Percentiles rank a stretch among this genome's conserved stretches.
Conservation (phyloP, 2,888 invertebrate species). For the Cheilosia impressa region DNA sequence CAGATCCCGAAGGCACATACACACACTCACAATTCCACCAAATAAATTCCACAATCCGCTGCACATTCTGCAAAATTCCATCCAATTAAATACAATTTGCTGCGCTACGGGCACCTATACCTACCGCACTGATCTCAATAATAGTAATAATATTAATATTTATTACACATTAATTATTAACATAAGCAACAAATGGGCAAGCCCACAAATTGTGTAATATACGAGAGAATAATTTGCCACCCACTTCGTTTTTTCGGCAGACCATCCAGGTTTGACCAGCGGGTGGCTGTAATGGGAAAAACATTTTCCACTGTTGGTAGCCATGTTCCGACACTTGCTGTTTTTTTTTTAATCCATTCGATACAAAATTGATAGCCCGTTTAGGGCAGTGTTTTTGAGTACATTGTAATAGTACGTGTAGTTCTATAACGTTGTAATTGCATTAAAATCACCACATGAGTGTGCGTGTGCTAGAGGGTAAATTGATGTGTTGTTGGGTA, state of each 20-base stretch:
- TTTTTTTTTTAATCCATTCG: not conserved
- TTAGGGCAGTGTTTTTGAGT: not conserved
- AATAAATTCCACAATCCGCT: too few relatives aligned
- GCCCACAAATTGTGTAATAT: slow-evolving; percentile 22
- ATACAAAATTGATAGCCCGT: slow-evolving; percentile 31
- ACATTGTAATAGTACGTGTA: not conserved
- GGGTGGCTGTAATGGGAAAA: slow-evolving; percentile 4
- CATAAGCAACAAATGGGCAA: slow-evolving; percentile 49
- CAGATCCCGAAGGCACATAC: too few relatives aligned
- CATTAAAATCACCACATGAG: slow-evolving; percentile 9
- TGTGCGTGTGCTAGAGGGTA: too few relatives aligned
- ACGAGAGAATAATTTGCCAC: slow-evolving; percentile 19
- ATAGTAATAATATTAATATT: slow-evolving; percentile 48
- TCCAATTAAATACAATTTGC: slow-evolving; percentile 55
- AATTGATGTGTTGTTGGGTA: too few relatives aligned
- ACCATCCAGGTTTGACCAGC: not conserved
- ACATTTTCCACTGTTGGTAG: not conserved
- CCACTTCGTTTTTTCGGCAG: not conserved
- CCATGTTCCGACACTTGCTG: not conserved
- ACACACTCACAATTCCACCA: too few relatives aligned
- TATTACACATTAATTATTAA: slow-evolving; percentile 63
- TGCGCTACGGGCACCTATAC: not conserved
- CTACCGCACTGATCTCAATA: slow-evolving; percentile 23
- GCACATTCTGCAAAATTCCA: slow-evolving; percentile 1
- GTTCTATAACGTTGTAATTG: slow-evolving; percentile 37